These are phyloP conservation scores for Microcebus ravelobensis DNA, from an alignment of 2,113 vertebrate genomes.

Conservation along the genomic window DNA sequence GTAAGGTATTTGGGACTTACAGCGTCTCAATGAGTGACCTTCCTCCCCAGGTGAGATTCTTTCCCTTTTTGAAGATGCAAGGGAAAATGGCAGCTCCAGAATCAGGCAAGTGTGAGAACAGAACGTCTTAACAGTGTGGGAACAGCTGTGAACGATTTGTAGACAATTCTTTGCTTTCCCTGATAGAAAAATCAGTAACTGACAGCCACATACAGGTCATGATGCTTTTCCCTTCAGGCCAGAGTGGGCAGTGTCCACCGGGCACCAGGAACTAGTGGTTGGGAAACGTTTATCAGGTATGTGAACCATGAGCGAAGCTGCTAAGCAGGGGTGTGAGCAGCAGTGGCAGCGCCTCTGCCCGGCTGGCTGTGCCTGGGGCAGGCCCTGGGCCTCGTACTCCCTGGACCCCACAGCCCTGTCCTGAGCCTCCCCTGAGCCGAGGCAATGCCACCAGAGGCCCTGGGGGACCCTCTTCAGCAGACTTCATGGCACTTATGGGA, in stretches of 20 bases:
- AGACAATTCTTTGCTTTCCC: neutral
- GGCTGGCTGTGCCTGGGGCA: neutral
- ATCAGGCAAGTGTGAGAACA: neutral
- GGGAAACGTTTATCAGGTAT: neutral
- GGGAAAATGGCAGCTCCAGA: neutral
- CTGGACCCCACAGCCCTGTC: neutral
- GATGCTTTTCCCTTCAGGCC: neutral
- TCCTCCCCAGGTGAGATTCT: neutral
- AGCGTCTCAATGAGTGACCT: accelerated
- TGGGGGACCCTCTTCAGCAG: neutral
- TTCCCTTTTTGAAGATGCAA: neutral
- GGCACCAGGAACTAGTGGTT: no score
- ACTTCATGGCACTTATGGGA: neutral
- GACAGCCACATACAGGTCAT: neutral
- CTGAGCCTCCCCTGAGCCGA: neutral
- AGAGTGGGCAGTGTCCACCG: neutral
- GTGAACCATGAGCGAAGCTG: neutral
- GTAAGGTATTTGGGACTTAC: neutral
- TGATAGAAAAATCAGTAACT: neutral
- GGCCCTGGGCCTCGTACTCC: accelerated
- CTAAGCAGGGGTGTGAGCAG: neutral
- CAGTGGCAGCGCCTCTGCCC: neutral
- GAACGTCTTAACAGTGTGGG: no score
- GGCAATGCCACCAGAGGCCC: neutral
- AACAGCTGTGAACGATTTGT: neutral